Evolutionary conservation across 2,113 vertebrate species (phyloP).

Genomic region (Hyaena hyaena): DNA sequence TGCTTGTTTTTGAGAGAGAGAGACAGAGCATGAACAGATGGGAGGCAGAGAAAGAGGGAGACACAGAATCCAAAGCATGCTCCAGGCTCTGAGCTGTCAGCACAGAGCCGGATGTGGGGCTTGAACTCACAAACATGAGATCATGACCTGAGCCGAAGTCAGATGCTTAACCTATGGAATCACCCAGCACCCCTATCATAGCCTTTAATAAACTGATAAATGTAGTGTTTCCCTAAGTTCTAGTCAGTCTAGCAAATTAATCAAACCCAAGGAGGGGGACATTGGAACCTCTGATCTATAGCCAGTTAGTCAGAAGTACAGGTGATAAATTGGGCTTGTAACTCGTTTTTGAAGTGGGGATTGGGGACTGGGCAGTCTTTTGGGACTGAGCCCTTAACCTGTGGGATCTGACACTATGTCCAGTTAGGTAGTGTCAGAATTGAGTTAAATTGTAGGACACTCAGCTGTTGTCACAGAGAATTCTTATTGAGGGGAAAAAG

Average conservation of each 20-base stretch:
- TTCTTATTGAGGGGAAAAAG: background rate
- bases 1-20: too few relatives aligned
- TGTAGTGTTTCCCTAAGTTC: background rate
- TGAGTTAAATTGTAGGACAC: background rate
- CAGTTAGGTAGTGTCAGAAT: background rate
- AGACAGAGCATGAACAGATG: too few relatives aligned
- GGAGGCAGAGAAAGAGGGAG: too few relatives aligned
- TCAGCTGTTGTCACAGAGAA: background rate
- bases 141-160: too few relatives aligned
- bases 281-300: background rate
- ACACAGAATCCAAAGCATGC: too few relatives aligned
- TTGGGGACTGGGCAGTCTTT: background rate
- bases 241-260: background rate
- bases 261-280: too few relatives aligned
- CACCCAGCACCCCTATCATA: too few relatives aligned
- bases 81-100: too few relatives aligned
- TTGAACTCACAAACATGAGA: too few relatives aligned
- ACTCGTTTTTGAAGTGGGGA: background rate
- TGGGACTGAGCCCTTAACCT: background rate
- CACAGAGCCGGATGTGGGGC: too few relatives aligned
- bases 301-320: background rate
- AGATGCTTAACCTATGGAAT: too few relatives aligned
- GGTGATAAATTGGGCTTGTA: background rate
- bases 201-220: background rate
- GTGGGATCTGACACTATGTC: background rate